These are phyloP conservation scores for Eristalis intricaria DNA, from an alignment of 2,888 invertebrate species.

Conservation along the genomic window DNA sequence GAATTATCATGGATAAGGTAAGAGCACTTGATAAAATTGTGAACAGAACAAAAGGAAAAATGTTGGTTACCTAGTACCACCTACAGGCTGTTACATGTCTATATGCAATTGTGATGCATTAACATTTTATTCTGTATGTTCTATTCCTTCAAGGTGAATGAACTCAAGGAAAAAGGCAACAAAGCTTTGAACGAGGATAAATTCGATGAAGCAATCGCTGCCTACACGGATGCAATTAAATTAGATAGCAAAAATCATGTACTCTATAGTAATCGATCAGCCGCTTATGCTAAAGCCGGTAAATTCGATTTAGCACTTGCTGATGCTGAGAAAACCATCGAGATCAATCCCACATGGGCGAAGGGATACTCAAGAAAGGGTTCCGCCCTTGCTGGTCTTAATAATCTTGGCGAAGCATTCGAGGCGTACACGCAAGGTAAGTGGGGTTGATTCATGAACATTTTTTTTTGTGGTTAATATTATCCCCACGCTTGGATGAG, in stretches of 20 bases:
- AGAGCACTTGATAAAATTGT: conserved; percentile 40
- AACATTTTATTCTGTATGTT: conserved; percentile 25
- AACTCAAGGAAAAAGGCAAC: conserved; percentile 94
- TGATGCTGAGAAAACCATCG: conserved; percentile 92
- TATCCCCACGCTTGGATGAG: not conserved
- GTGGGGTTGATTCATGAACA: conserved; percentile 48
- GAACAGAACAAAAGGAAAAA: conserved; percentile 1
- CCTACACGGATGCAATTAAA: conserved; percentile 90
- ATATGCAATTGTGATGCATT: conserved; percentile 43
- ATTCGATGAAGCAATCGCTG: conserved; percentile 89
- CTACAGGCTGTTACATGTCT: conserved; percentile 14
- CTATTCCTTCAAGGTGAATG: conserved; percentile 85
- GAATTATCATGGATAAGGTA: conserved; percentile 64
- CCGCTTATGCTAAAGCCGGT: conserved; percentile 91
- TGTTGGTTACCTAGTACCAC: conserved; percentile 60
- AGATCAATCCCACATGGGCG: conserved; percentile 91
- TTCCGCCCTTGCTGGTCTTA: conserved; percentile 90
- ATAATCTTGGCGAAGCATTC: conserved; percentile 88
- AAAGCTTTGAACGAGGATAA: conserved; percentile 89
- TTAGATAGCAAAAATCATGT: conserved; percentile 93
- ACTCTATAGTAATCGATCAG: conserved; percentile 94
- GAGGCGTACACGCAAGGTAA: conserved; percentile 87
- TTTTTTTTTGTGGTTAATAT: not conserved
- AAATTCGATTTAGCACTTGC: conserved; percentile 88
- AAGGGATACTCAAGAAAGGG: conserved; percentile 96